Percentiles rank a stretch among this genome's conserved stretches.
phyloP scores from a whole-genome alignment of 2,888 invertebrate species.

The Stenodera caucasica region DNA sequence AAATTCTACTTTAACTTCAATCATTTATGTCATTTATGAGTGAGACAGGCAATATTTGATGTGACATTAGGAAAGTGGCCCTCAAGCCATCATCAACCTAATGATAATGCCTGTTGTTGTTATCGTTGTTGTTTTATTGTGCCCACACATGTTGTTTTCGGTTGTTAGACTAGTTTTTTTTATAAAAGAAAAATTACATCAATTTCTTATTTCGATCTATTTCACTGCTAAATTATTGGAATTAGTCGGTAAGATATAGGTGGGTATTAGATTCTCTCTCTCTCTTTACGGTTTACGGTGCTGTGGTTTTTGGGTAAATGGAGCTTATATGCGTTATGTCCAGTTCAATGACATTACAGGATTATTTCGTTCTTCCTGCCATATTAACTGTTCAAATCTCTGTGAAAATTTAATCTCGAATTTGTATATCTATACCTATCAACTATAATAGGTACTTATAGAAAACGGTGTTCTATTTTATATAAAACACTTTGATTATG shows the following conservation, averaged over 20 bases:
- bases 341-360: slow-evolving; percentile 40
- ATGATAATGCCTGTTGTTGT: slow-evolving; percentile 38
- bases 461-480: background rate
- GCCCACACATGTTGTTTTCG: slow-evolving; percentile 28
- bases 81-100: slow-evolving; percentile 20
- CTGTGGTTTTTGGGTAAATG: slow-evolving; percentile 1
- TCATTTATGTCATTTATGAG: background rate
- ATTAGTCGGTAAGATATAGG: background rate
- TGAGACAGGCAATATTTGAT: background rate
- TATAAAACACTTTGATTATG: background rate
- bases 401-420: slow-evolving; percentile 42
- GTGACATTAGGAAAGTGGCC: slow-evolving; percentile 5
- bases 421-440: too few relatives aligned
- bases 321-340: slow-evolving; percentile 35
- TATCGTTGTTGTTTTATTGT: slow-evolving; percentile 39
- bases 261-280: background rate
- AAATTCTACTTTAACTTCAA: background rate
- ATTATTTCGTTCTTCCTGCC: slow-evolving; percentile 39
- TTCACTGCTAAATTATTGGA: background rate
- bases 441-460: too few relatives aligned
- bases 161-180: background rate
- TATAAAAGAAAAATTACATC: background rate
- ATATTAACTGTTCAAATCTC: slow-evolving; percentile 40
- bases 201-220: background rate
- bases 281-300: background rate